phyloP scores from a whole-genome alignment of 2,888 invertebrate genomes.

The Plutella xylostella region DNA sequence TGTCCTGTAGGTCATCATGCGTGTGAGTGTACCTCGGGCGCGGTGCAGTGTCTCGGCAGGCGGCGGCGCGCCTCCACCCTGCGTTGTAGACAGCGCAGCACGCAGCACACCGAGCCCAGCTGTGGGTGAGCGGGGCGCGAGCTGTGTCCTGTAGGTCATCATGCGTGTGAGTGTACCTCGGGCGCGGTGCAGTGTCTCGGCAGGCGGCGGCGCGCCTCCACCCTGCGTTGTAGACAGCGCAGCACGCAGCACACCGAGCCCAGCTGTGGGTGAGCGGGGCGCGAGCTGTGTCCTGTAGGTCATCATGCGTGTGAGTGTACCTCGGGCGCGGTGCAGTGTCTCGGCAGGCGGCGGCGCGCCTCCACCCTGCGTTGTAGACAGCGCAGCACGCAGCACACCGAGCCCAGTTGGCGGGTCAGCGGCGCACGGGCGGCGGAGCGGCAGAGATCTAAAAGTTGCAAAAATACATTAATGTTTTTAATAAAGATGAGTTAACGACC shows the following conservation, averaged over 20 bases:
- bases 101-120: no score
- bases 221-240: constrained; percentile 70
- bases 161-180: no score
- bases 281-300: neutral
- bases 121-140: no score
- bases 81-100: constrained; percentile 72
- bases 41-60: constrained; percentile 80
- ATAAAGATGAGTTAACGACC: no score
- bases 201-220: constrained; percentile 75
- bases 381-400: constrained; percentile 74
- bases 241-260: no score
- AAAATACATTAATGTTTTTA: neutral
- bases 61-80: constrained; percentile 74
- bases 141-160: no score
- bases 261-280: no score
- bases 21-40: constrained; percentile 3
- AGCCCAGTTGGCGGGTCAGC: constrained; percentile 32
- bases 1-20: no score
- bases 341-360: constrained; percentile 75
- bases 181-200: constrained; percentile 76
- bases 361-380: constrained; percentile 73
- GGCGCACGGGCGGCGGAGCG: neutral
- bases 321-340: constrained; percentile 72
- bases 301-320: no score
- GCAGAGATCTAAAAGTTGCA: constrained; percentile 1